Conservation (phyloP, 2,888 invertebrate genomes). For the Leptinotarsa tumamoca region DNA sequence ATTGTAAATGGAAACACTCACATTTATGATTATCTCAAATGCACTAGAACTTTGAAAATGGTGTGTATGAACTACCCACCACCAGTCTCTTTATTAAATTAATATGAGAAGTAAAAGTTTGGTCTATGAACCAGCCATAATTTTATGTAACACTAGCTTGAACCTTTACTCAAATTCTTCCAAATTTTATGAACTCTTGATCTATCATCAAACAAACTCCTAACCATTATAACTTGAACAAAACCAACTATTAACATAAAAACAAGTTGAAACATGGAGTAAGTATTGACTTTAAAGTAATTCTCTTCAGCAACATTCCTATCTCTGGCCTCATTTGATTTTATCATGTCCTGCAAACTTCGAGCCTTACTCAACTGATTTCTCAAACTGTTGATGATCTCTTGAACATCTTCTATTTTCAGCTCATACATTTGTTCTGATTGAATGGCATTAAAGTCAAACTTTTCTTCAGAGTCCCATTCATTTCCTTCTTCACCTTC, state of each 20-base stretch:
- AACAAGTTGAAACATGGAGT: conserved; percentile 80
- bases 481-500: conserved; percentile 70
- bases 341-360: conserved; percentile 77
- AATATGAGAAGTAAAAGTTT: too few relatives aligned
- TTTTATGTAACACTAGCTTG: background rate
- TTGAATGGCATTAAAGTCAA: conserved; percentile 63
- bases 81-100: too few relatives aligned
- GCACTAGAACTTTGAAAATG: too few relatives aligned
- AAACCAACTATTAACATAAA: conserved; percentile 80
- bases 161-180: conserved; percentile 53
- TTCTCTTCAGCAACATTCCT: conserved; percentile 85
- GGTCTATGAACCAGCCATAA: too few relatives aligned
- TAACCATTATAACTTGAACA: conserved; percentile 83
- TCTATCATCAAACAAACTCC: conserved; percentile 79
- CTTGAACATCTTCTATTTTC: conserved; percentile 75
- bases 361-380: conserved; percentile 73
- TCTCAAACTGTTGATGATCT: conserved; percentile 74
- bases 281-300: conserved; percentile 83
- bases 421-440: conserved; percentile 71
- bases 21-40: too few relatives aligned
- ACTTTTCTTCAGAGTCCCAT: conserved; percentile 69
- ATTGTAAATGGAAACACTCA: too few relatives aligned
- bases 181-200: conserved; percentile 62
- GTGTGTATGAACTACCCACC: too few relatives aligned
- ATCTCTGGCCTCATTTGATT: conserved; percentile 84